phyloP scores from a whole-genome alignment of 2,797 vertebrate genomes.

The Argentina silus region DNA sequence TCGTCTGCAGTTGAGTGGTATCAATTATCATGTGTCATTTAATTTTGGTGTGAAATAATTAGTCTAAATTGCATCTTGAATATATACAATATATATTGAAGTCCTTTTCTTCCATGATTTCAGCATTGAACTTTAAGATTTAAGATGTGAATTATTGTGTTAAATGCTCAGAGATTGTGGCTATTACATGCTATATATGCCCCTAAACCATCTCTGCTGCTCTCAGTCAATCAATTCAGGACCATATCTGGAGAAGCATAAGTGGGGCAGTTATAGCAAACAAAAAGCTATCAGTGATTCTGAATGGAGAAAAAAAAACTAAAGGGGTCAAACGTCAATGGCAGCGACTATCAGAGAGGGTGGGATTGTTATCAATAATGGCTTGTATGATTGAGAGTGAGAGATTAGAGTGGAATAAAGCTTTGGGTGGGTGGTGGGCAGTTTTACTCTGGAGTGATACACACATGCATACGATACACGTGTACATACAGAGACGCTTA shows the following conservation, averaged over 20 bases:
- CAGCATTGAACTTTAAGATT: slow-evolving; percentile 53
- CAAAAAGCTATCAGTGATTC: slow-evolving; percentile 79
- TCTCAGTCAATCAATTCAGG: slow-evolving; percentile 67
- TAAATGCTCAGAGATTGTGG: slow-evolving; percentile 60
- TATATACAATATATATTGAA: slow-evolving; percentile 57
- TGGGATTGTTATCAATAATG: slow-evolving; percentile 73
- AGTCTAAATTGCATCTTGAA: slow-evolving; percentile 44
- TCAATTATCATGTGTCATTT: slow-evolving; percentile 62
- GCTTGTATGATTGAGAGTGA: slow-evolving; percentile 59
- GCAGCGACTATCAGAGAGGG: slow-evolving; percentile 69
- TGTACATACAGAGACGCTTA: background rate
- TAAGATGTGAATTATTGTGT: slow-evolving; percentile 49
- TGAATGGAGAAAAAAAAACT: slow-evolving; percentile 70
- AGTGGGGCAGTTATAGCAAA: slow-evolving; percentile 78
- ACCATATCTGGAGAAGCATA: slow-evolving; percentile 62
- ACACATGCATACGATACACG: slow-evolving; percentile 46
- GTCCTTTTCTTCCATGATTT: slow-evolving; percentile 51
- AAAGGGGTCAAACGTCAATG: slow-evolving; percentile 76
- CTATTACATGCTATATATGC: slow-evolving; percentile 54
- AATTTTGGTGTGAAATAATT: slow-evolving; percentile 53
- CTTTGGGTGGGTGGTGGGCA: slow-evolving; percentile 53
- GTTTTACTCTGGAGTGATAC: slow-evolving; percentile 25
- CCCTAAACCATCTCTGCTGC: slow-evolving; percentile 49
- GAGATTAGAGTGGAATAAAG: slow-evolving; percentile 54
- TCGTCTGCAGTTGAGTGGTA: slow-evolving; percentile 46